These are phyloP conservation scores for Gallinago jamesoni DNA, from an alignment of 2,113 vertebrate genomes.

Conservation along the genomic window DNA sequence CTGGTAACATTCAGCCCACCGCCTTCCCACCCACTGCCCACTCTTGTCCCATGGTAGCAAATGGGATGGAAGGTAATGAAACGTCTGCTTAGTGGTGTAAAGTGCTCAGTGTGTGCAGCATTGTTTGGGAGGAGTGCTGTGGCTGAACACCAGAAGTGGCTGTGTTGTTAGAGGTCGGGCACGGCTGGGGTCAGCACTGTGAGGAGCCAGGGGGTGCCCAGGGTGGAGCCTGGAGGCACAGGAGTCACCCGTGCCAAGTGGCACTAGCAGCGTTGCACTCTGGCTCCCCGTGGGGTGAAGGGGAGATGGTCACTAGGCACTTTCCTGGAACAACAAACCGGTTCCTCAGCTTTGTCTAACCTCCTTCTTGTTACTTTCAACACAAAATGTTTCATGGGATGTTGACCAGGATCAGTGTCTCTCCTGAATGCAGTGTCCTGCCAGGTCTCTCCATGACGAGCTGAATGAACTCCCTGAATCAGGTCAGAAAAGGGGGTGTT, in stretches of 20 bases:
- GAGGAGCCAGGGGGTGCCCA: background rate
- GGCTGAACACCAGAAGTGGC: background rate
- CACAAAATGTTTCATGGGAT: background rate
- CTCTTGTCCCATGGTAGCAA: background rate
- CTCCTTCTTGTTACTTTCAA: background rate
- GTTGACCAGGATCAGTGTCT: background rate
- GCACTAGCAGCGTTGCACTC: accelerated
- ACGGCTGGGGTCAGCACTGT: too few relatives aligned
- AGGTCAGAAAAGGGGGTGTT: background rate
- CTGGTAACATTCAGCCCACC: background rate
- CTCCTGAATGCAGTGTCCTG: background rate
- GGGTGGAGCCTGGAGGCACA: background rate
- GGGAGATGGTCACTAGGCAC: background rate
- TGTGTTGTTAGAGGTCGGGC: background rate
- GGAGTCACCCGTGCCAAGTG: background rate
- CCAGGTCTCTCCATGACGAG: background rate
- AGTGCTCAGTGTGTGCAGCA: background rate
- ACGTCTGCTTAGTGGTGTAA: background rate
- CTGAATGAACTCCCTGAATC: background rate
- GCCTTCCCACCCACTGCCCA: background rate
- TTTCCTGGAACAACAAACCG: background rate
- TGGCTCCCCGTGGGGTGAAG: background rate
- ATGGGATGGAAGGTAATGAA: background rate
- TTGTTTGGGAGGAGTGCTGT: background rate
- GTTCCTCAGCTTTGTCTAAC: background rate